A percentile compares a stretch with the other conserved stretches of the same genome.
phyloP scores from a whole-genome alignment of 2,113 vertebrate genomes.

The Fregetta grallaria region DNA sequence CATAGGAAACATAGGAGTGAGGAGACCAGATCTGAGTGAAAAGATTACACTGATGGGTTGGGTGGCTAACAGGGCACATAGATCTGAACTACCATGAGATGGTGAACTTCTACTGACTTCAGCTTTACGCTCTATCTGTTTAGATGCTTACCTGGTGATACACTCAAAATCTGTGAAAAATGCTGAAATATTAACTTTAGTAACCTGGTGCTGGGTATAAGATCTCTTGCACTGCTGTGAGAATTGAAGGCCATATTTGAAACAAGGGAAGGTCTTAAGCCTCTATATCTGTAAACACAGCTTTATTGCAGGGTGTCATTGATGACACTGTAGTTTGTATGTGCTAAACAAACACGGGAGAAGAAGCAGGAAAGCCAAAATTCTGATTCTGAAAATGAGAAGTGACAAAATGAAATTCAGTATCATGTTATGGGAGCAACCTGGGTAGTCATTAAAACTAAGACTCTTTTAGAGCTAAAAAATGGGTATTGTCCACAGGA shows the following conservation, averaged over 20 bases:
- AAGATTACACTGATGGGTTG: neutral
- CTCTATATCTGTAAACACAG: neutral
- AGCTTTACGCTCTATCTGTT: neutral
- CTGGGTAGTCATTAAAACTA: neutral
- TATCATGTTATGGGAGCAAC: neutral
- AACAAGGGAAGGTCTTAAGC: neutral
- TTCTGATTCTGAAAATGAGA: neutral
- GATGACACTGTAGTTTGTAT: neutral
- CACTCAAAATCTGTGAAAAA: neutral
- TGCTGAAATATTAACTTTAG: neutral
- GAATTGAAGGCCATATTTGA: neutral
- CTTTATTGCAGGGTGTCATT: neutral
- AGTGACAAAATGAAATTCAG: neutral
- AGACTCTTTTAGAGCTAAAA: neutral
- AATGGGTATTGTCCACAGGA: neutral
- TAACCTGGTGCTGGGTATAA: neutral
- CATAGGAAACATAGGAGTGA: neutral
- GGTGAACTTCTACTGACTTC: neutral
- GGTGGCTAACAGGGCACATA: neutral
- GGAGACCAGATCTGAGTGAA: neutral
- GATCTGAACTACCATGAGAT: neutral
- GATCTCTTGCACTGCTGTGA: neutral
- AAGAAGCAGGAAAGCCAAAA: neutral
- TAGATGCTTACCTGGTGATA: neutral
- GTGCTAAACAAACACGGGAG: neutral